Evolutionary conservation across 1,140 invertebrate species (phyloP).

Genomic region (Trypoxylus dichotomus): DNA sequence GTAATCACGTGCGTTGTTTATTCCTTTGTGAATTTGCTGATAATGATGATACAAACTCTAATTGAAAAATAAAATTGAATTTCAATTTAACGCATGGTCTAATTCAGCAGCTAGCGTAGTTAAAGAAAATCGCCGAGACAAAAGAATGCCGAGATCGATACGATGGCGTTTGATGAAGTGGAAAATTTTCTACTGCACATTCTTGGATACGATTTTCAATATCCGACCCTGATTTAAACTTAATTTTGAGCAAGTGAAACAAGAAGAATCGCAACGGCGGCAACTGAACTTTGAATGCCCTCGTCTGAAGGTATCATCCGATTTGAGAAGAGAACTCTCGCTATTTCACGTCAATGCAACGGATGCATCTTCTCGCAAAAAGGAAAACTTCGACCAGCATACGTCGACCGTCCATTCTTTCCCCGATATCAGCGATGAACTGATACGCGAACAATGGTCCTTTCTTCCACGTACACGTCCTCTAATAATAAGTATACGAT

Average conservation of each 20-base stretch:
- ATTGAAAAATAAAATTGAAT: too few relatives aligned
- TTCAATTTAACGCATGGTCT: too few relatives aligned
- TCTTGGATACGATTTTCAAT: neutral
- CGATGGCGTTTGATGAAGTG: neutral
- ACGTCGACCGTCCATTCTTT: neutral
- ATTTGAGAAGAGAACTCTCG: neutral
- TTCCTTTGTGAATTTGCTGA: too few relatives aligned
- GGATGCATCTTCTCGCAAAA: neutral
- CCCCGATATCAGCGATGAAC: neutral
- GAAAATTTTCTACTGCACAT: conserved; percentile 1
- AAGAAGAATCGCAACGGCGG: neutral
- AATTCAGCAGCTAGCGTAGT: too few relatives aligned
- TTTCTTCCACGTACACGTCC: neutral
- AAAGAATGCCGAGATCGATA: too few relatives aligned
- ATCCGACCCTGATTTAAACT: neutral
- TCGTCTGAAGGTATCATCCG: neutral
- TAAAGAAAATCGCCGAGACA: too few relatives aligned
- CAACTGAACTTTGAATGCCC: neutral
- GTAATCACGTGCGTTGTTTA: too few relatives aligned
- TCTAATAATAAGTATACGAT: neutral
- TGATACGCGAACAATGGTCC: neutral
- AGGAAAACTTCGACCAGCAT: neutral
- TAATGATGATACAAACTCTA: too few relatives aligned
- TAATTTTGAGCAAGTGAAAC: neutral
- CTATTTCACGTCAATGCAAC: neutral